Conservation (phyloP, 2,888 invertebrate genomes). For the Pseudeuparius sepicola region DNA sequence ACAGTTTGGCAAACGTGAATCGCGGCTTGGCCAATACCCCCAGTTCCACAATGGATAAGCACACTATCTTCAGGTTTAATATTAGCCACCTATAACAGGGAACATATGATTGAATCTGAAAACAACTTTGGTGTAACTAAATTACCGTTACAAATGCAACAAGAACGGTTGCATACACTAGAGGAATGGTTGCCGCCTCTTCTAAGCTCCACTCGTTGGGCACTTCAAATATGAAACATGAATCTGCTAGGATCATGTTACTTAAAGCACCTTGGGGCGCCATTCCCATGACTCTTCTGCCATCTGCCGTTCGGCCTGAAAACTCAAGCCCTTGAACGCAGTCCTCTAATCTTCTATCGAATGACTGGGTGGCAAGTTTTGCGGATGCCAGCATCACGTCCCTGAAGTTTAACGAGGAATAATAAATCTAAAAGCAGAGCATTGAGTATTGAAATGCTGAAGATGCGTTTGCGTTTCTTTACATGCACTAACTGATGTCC, state of each 20-base stretch:
- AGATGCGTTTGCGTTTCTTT: neutral
- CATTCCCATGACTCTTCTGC: neutral
- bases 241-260: neutral
- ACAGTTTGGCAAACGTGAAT: conserved; percentile 57
- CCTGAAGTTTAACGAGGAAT: conserved; percentile 82
- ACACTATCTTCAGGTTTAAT: conserved; percentile 37
- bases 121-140: too few species aligned
- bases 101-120: too few species aligned
- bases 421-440: conserved; percentile 39
- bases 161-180: conserved; percentile 11
- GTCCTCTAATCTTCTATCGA: conserved; percentile 51
- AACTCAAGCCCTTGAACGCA: conserved; percentile 61
- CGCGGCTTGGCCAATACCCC: conserved; percentile 72
- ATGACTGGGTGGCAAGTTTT: conserved; percentile 74
- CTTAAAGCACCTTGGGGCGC: neutral
- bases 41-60: conserved; percentile 51
- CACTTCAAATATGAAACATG: too few species aligned
- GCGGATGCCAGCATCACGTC: conserved; percentile 93
- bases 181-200: conserved; percentile 26
- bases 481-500: too few species aligned
- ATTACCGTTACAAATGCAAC: conserved; percentile 8
- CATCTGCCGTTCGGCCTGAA: conserved; percentile 41
- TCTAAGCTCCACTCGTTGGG: conserved; percentile 7
- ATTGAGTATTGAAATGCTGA: too few species aligned
- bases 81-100: conserved; percentile 21